Percentiles rank a stretch among this genome's conserved stretches.
Evolutionary conservation across 2,797 vertebrate species (phyloP).

Genomic region (Salmo trutta): DNA sequence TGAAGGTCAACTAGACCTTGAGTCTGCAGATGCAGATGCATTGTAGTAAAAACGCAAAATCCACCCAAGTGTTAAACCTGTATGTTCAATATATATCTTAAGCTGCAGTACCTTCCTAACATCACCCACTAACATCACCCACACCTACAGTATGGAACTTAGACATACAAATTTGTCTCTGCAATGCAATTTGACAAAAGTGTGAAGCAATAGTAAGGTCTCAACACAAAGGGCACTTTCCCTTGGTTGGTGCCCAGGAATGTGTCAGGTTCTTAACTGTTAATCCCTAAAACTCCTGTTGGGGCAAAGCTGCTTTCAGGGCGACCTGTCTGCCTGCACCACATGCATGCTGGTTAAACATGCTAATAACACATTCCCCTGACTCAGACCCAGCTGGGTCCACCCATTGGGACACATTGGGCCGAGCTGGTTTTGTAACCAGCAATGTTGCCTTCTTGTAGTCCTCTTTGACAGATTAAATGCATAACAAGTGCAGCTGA

Average conservation of each 20-base stretch:
- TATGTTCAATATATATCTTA: not conserved
- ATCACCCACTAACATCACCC: not conserved
- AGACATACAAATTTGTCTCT: not conserved
- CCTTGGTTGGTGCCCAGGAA: constrained; percentile 53
- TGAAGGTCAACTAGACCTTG: not conserved
- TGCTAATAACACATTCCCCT: constrained; percentile 24
- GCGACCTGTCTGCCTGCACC: constrained; percentile 29
- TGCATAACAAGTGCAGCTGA: not conserved
- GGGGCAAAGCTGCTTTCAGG: constrained; percentile 58
- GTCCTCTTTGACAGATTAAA: not conserved
- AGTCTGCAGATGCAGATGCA: not conserved
- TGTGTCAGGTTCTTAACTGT: constrained; percentile 55
- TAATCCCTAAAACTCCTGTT: constrained; percentile 63
- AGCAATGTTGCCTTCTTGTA: not conserved
- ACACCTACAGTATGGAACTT: not conserved
- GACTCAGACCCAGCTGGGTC: constrained; percentile 9
- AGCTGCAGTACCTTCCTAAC: not conserved
- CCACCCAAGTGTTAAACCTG: not conserved
- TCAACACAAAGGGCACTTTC: constrained; percentile 6
- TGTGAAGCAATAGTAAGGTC: constrained; percentile 5
- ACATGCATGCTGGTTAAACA: constrained; percentile 10
- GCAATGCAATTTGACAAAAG: not conserved
- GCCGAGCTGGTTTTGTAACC: not conserved
- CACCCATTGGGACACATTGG: constrained; percentile 1
- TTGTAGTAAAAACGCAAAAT: not conserved